A percentile compares a stretch with the other conserved stretches of the same genome.
Evolutionary conservation across 2,888 invertebrate species (phyloP).

Genomic region (Fragum fragum): DNA sequence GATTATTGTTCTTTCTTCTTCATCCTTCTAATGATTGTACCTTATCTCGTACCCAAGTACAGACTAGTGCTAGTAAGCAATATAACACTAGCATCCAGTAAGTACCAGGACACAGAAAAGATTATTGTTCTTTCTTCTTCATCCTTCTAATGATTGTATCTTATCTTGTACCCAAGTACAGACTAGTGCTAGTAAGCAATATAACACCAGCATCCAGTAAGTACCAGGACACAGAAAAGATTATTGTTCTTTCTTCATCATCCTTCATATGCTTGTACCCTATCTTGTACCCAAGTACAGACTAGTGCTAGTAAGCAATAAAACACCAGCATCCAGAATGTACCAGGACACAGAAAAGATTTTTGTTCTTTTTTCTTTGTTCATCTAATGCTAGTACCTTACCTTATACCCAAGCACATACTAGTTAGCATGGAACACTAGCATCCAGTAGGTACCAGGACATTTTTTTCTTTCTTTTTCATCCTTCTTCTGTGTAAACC

Average conservation of each 20-base stretch:
- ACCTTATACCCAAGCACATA: not conserved
- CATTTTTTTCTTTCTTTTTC: no score
- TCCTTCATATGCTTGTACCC: not conserved
- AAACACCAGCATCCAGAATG: not conserved
- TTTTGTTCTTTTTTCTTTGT: no score
- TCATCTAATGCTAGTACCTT: not conserved
- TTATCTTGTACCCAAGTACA: not conserved
- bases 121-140: not conserved
- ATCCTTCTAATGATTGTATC: not conserved
- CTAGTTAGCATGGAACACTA: constrained; percentile 4
- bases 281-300: not conserved
- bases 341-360: not conserved
- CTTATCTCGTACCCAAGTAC: not conserved
- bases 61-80: not conserved
- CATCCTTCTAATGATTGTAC: not conserved
- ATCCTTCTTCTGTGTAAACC: not conserved
- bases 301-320: constrained; percentile 7
- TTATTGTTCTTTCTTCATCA: not conserved
- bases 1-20: no score
- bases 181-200: not conserved
- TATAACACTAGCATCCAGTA: not conserved
- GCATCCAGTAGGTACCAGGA: not conserved
- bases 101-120: not conserved
- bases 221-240: constrained; percentile 5
- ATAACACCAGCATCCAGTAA: not conserved